Conservation (phyloP, 2,797 vertebrate species). For the Etheostoma nigrum region DNA sequence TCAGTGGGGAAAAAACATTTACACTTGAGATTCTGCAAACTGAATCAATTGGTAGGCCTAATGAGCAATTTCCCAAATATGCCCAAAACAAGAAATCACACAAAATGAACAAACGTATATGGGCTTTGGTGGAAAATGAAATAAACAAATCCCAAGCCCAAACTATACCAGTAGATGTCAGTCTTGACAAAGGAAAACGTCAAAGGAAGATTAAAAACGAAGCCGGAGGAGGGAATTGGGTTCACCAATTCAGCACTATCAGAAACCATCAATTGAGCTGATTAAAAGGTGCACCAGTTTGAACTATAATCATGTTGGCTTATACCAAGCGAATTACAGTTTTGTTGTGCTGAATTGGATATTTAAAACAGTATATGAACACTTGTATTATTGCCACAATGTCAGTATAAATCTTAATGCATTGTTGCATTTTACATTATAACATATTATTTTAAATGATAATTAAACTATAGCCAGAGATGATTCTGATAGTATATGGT, state of each 20-base stretch:
- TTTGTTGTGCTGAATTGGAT: neutral
- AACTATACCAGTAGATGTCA: conserved; percentile 66
- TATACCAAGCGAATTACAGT: neutral
- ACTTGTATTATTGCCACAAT: neutral
- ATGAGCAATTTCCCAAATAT: neutral
- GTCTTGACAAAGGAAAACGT: conserved; percentile 30
- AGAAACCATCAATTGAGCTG: neutral
- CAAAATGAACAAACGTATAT: neutral
- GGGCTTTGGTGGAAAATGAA: neutral
- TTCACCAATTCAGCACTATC: conserved; percentile 16
- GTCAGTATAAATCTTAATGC: neutral
- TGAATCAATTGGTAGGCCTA: neutral
- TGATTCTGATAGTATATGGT: neutral
- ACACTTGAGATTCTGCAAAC: neutral
- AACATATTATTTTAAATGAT: neutral
- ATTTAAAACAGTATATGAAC: neutral
- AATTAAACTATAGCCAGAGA: neutral
- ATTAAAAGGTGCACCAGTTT: neutral
- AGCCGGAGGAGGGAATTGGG: conserved; percentile 13
- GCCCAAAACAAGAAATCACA: neutral
- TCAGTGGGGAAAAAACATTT: neutral
- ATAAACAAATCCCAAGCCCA: neutral
- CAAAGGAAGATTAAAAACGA: neutral
- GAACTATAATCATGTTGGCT: neutral
- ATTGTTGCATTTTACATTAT: neutral